A percentile compares a stretch with the other conserved stretches of the same genome.
Conservation (phyloP, 2,888 invertebrate genomes). For the Coenonympha glycerion region DNA sequence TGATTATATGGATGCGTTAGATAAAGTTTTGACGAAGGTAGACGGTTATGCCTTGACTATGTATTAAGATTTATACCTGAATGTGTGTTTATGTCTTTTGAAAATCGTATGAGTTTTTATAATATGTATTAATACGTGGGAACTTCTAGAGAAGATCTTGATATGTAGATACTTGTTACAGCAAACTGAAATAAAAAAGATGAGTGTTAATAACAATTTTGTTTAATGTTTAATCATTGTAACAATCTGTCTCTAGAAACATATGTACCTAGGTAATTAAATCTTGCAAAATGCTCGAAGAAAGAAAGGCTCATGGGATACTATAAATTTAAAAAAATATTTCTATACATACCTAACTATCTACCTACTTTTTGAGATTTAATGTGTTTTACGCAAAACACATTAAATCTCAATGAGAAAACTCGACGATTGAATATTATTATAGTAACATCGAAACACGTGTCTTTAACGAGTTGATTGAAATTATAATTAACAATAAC, state of each 20-base stretch:
- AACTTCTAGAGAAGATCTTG: neutral
- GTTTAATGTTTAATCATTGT: too few relatives aligned
- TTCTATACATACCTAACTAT: too few relatives aligned
- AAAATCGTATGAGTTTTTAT: constrained; percentile 20
- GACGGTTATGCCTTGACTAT: constrained; percentile 42
- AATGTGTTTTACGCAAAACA: too few relatives aligned
- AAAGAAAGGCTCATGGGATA: too few relatives aligned
- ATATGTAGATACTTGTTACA: too few relatives aligned
- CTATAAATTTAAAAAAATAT: too few relatives aligned
- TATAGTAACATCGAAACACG: constrained; percentile 24
- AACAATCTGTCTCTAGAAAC: too few relatives aligned
- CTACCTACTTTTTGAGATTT: too few relatives aligned
- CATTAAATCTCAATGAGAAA: neutral
- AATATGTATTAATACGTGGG: constrained; percentile 22
- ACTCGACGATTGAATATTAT: constrained; percentile 13
- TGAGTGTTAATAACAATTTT: too few relatives aligned
- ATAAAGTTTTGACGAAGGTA: constrained; percentile 75
- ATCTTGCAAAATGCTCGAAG: too few relatives aligned
- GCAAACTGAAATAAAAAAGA: too few relatives aligned
- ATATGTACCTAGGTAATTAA: too few relatives aligned
- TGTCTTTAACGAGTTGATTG: constrained; percentile 38
- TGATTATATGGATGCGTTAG: constrained; percentile 69
- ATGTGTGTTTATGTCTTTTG: constrained; percentile 17
- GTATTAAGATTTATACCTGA: constrained; percentile 35
- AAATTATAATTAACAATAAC: constrained; percentile 49